phyloP scores from a whole-genome alignment of 2,113 vertebrate species.

The Engystomops pustulosus region DNA sequence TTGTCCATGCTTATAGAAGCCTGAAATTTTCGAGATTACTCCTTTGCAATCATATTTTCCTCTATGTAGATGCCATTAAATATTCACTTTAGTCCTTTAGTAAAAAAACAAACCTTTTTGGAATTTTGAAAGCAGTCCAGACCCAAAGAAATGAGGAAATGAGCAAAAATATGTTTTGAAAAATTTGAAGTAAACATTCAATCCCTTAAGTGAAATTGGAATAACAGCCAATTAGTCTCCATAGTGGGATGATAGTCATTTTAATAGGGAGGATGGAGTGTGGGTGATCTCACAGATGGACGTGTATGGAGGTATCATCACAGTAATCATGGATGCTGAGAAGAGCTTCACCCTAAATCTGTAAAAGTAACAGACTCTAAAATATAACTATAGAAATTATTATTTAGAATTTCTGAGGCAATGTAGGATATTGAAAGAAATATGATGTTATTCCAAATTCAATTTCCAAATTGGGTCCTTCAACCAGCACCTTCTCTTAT shows the following conservation, averaged over 20 bases:
- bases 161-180: background rate
- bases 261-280: background rate
- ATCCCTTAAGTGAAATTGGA: background rate
- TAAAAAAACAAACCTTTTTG: background rate
- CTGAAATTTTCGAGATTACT: constrained; percentile 1
- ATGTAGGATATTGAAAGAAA: too few relatives aligned
- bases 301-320: background rate
- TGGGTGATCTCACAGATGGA: background rate
- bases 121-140: background rate
- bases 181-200: background rate
- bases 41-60: background rate
- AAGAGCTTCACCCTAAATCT: background rate
- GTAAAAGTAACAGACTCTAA: background rate
- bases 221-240: background rate
- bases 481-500: too few relatives aligned
- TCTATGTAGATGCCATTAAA: constrained; percentile 25
- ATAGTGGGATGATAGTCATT: background rate
- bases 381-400: background rate
- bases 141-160: background rate
- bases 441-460: too few relatives aligned
- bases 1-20: background rate
- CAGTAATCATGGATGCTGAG: background rate
- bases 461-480: too few relatives aligned
- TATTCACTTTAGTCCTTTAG: background rate
- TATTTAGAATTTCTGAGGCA: too few relatives aligned